A percentile compares a stretch with the other conserved stretches of the same genome.
Evolutionary conservation across 2,888 invertebrate species (phyloP).

Genomic region (Athetis lepigone): DNA sequence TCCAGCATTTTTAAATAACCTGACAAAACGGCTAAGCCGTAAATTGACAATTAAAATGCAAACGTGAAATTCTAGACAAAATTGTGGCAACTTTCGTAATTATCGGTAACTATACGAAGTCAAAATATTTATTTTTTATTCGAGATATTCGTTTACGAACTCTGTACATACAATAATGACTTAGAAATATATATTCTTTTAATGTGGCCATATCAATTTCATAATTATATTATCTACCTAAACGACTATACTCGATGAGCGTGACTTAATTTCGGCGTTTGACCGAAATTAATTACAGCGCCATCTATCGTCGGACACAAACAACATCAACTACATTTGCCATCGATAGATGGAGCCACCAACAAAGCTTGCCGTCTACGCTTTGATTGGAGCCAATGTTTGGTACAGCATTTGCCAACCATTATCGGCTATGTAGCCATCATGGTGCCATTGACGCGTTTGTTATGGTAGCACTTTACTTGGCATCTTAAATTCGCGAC

Average conservation of each 20-base stretch:
- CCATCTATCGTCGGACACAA: constrained; percentile 47
- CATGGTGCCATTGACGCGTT: too few relatives aligned
- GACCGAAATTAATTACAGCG: constrained; percentile 38
- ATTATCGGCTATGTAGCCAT: too few relatives aligned
- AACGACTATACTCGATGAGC: constrained; percentile 29
- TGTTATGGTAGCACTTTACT: too few relatives aligned
- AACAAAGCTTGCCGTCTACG: constrained; percentile 21
- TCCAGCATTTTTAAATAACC: not conserved
- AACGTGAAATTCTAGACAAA: constrained; percentile 34
- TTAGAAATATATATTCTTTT: constrained; percentile 50
- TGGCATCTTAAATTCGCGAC: too few relatives aligned
- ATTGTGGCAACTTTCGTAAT: constrained; percentile 46
- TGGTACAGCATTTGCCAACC: too few relatives aligned
- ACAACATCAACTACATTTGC: constrained; percentile 55
- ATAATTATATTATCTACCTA: constrained; percentile 40
- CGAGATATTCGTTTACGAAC: constrained; percentile 56
- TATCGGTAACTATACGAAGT: constrained; percentile 45
- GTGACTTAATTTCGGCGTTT: constrained; percentile 25
- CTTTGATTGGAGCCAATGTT: constrained; percentile 43
- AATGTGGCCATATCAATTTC: constrained; percentile 47
- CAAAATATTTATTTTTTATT: constrained; percentile 44
- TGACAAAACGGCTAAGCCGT: constrained; percentile 20
- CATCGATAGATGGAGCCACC: constrained; percentile 48
- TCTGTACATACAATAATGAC: constrained; percentile 53
- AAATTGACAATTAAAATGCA: not conserved